These are phyloP conservation scores for Drosophila nannoptera DNA, from an alignment of 1,140 invertebrate genomes.

Conservation along the genomic window DNA sequence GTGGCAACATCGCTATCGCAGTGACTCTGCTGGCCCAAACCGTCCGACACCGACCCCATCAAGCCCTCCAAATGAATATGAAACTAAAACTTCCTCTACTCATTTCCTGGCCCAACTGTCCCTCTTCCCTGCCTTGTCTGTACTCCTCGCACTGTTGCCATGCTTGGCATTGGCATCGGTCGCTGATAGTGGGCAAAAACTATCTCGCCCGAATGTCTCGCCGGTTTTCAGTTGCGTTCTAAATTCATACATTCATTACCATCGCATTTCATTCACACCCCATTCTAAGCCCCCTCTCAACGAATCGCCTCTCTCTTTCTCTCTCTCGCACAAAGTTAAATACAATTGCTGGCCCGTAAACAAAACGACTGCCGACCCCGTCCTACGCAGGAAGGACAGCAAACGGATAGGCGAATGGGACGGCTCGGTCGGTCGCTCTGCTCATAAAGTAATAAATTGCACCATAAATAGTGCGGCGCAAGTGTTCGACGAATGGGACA, in stretches of 20 bases:
- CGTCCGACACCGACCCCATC: conserved; percentile 2
- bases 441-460: conserved; percentile 79
- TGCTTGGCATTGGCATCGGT: conserved; percentile 31
- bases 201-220: conserved; percentile 74
- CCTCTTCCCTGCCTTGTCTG: background rate
- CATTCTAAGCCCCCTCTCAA: conserved; percentile 6
- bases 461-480: conserved; percentile 73
- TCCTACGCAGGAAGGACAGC: background rate
- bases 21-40: conserved; percentile 26
- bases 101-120: conserved; percentile 59
- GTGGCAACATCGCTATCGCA: conserved; percentile 62
- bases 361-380: conserved; percentile 40
- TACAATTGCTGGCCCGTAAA: conserved; percentile 75
- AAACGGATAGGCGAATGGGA: background rate
- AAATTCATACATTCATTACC: conserved; percentile 78
- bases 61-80: conserved; percentile 53
- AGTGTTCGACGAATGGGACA: conserved; percentile 53
- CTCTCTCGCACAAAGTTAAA: conserved; percentile 48
- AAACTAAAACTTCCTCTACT: conserved; percentile 78
- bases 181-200: conserved; percentile 64
- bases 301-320: background rate
- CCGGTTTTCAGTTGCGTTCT: conserved; percentile 75
- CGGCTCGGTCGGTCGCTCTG: conserved; percentile 48
- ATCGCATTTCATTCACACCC: conserved; percentile 66
- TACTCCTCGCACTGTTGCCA: background rate